Base-by-base conservation (phyloP, 2,888 invertebrate genomes). In the Tipula vernalis region DNA sequence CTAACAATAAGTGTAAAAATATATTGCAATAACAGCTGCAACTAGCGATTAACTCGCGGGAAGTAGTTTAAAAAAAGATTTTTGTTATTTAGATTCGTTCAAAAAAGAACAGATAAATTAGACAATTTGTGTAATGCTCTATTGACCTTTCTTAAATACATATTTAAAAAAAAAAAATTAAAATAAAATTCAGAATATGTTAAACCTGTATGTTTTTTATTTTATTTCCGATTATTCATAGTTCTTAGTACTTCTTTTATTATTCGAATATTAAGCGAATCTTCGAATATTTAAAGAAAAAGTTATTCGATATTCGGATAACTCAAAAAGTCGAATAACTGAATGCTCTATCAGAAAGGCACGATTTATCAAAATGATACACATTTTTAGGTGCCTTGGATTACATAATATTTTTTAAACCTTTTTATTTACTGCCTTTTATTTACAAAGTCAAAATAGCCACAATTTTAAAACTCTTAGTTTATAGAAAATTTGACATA, bases 51-150 rank as follows among this genome's bases (percentile, higher is more conserved):
- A 44, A 57, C 36, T 86, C 36, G 51, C 28, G 44, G 86, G 44
- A 44, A 47, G n/a, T n/a, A 86, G 28, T 18, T 47, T 42, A 39
- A 86, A n/a, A 18, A 86, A 86, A 47, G 47, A 51, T 51, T 86
- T 86, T 47, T 42, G 28, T 86, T 51, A 42, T 47, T 86, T 86
- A 86, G 86, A 86, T 86, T 41, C 86, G 36, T 86, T 71, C 28
- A 71, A 71, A 39, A 39, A 5, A 1, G 39, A 39, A 39, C 39
- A 39, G 39, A 39, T 39, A 39, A 39, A 39, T 39, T 39, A 39
- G 39, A 2, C 39, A 39, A 3, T 39, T 39, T 39, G 39, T 6
- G 3, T 39, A 39, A 39, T 39, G 39, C 39, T 57, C 5, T 57
- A n/a, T n/a, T n/a, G n/a, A n/a, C n/a, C 2, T 57, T 2, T 57